phyloP scores from a whole-genome alignment of 2,888 invertebrate genomes.

The Synanthedon tipuliformis region DNA sequence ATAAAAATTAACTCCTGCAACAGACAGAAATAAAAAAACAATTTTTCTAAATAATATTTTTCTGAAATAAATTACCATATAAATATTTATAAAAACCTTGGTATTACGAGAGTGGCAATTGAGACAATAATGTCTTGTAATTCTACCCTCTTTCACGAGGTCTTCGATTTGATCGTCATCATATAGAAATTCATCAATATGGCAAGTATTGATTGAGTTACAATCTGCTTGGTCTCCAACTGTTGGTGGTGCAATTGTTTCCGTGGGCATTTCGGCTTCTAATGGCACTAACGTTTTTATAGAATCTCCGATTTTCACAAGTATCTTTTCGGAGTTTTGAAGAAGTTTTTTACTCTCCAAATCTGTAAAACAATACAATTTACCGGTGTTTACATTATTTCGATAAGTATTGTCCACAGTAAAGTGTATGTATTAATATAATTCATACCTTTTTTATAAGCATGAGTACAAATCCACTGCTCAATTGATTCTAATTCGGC shows the following conservation, averaged over 20 bases:
- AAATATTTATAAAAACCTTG: slow-evolving; percentile 20
- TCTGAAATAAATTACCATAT: not conserved
- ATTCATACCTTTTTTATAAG: slow-evolving; percentile 41
- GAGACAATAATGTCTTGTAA: slow-evolving; percentile 42
- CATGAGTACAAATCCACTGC: slow-evolving; percentile 45
- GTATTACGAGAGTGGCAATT: slow-evolving; percentile 49
- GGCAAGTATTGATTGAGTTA: slow-evolving; percentile 61
- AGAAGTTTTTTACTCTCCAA: slow-evolving; percentile 32
- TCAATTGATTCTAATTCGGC: slow-evolving; percentile 36
- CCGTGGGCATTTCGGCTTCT: slow-evolving; percentile 46
- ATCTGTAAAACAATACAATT: slow-evolving; percentile 23
- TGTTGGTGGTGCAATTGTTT: slow-evolving; percentile 45
- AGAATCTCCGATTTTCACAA: slow-evolving; percentile 39
- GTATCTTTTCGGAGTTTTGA: slow-evolving; percentile 26
- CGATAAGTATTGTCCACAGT: not conserved
- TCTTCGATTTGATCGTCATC: slow-evolving; percentile 72
- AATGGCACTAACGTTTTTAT: slow-evolving; percentile 48
- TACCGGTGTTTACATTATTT: not conserved
- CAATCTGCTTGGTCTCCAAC: slow-evolving; percentile 67
- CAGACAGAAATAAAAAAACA: too few species aligned
- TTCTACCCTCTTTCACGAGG: slow-evolving; percentile 36
- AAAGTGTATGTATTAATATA: not conserved
- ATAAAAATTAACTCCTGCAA: slow-evolving; percentile 67
- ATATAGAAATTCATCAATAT: slow-evolving; percentile 79
- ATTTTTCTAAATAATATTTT: too few species aligned